Conservation (phyloP, 1,140 invertebrate species). For the Drosophila bocki region DNA sequence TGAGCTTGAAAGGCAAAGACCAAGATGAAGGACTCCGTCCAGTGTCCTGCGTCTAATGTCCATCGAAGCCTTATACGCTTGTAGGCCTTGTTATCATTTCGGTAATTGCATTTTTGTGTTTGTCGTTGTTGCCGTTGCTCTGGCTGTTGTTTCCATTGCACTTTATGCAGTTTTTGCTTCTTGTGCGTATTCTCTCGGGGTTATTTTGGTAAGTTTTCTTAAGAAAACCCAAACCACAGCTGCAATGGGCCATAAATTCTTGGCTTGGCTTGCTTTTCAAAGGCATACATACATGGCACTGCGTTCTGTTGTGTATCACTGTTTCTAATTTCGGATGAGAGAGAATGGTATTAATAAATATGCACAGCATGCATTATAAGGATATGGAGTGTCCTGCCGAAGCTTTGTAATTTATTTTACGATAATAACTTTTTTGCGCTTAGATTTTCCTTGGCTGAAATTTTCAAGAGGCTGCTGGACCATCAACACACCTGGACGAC, state of each 20-base stretch:
- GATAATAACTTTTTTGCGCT: slow-evolving; percentile 42
- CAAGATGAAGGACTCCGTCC: slow-evolving; percentile 65
- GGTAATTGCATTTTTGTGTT: slow-evolving; percentile 82
- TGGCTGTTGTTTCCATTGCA: slow-evolving; percentile 52
- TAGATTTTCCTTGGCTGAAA: slow-evolving; percentile 23
- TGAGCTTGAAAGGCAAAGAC: slow-evolving; percentile 65
- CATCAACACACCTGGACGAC: slow-evolving; percentile 41
- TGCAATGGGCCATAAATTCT: slow-evolving; percentile 62
- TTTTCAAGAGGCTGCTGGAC: slow-evolving; percentile 24
- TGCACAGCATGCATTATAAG: slow-evolving; percentile 62
- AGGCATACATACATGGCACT: slow-evolving; percentile 4
- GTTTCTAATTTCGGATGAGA: slow-evolving; percentile 55
- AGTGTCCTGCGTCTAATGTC: slow-evolving; percentile 52
- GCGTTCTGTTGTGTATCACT: slow-evolving; percentile 36
- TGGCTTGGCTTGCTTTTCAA: slow-evolving; percentile 43
- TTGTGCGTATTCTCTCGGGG: slow-evolving; percentile 59
- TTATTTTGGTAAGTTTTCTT: slow-evolving; percentile 75
- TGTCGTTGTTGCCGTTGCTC: slow-evolving; percentile 64
- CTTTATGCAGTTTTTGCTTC: slow-evolving; percentile 66
- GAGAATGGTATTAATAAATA: slow-evolving; percentile 72
- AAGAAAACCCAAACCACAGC: slow-evolving; percentile 74
- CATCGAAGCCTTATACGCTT: slow-evolving; percentile 57
- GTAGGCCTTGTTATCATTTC: slow-evolving; percentile 82
- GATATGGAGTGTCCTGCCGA: slow-evolving; percentile 14
- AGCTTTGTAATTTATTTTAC: slow-evolving; percentile 56